phyloP scores from a whole-genome alignment of 2,113 vertebrate species.

The Sturnira hondurensis region DNA sequence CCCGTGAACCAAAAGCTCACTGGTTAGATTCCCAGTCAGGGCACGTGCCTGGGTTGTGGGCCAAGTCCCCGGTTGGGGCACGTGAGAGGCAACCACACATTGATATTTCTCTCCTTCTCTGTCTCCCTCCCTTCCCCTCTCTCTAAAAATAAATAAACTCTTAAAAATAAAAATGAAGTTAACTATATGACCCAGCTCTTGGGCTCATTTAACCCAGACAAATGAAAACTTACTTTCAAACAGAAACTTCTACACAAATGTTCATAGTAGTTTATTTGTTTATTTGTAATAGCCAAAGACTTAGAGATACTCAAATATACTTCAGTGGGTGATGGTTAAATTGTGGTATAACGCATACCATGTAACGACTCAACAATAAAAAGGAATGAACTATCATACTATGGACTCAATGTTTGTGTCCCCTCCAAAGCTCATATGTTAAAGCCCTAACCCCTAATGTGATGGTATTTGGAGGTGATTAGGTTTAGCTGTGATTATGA shows the following conservation, averaged over 20 bases:
- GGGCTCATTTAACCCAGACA: not conserved
- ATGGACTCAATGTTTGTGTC: not conserved
- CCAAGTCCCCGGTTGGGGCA: too few species aligned
- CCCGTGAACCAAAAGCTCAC: too few species aligned
- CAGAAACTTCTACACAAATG: not conserved
- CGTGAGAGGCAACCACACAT: too few species aligned
- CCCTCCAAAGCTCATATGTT: not conserved
- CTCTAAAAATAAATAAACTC: too few species aligned
- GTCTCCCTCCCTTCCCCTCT: too few species aligned
- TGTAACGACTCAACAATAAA: not conserved
- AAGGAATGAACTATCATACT: not conserved
- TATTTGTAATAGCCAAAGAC: slow-evolving; percentile 35
- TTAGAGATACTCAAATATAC: not conserved
- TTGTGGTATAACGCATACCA: not conserved
- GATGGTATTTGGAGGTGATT: not conserved
- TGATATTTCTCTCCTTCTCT: too few species aligned
- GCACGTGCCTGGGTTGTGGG: too few species aligned
- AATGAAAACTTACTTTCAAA: slow-evolving; percentile 12
- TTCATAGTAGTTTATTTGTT: not conserved
- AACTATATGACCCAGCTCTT: not conserved
- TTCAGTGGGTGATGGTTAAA: not conserved
- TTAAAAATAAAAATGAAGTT: not conserved
- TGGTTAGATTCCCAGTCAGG: too few species aligned
- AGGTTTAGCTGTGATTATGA: not conserved
- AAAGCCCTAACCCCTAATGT: not conserved